Conservation (phyloP, 2,888 invertebrate species). For the Eupithecia subumbrata region DNA sequence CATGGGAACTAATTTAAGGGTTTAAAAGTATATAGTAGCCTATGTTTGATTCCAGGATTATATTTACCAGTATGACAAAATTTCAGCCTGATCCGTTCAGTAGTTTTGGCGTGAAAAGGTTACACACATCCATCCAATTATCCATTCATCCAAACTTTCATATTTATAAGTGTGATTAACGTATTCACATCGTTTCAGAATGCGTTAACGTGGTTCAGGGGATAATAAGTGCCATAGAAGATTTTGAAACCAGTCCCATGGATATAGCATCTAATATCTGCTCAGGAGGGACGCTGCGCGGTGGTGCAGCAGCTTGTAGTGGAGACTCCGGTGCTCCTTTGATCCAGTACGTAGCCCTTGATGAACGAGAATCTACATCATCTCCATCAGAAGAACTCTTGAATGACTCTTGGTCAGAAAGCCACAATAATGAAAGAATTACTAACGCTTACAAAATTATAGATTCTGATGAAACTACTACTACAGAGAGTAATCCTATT, state of each 20-base stretch:
- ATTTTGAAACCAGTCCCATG: slow-evolving; percentile 70
- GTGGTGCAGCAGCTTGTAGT: slow-evolving; percentile 80
- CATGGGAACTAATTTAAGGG: too few species aligned
- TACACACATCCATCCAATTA: too few species aligned
- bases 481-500: slow-evolving; percentile 12
- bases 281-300: slow-evolving; percentile 68
- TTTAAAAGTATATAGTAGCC: too few species aligned
- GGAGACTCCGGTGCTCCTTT: slow-evolving; percentile 85
- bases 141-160: too few species aligned
- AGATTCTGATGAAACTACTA: background rate
- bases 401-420: slow-evolving; percentile 5
- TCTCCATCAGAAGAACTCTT: background rate
- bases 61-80: too few species aligned
- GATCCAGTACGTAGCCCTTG: slow-evolving; percentile 55
- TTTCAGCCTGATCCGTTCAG: too few species aligned
- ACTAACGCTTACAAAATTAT: background rate
- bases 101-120: too few species aligned
- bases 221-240: slow-evolving; percentile 51
- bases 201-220: slow-evolving; percentile 69
- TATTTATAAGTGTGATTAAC: too few species aligned
- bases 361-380: slow-evolving; percentile 42
- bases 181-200: slow-evolving; percentile 55
- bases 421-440: slow-evolving; percentile 1
- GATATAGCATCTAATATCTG: slow-evolving; percentile 77
- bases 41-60: too few species aligned